phyloP scores from a whole-genome alignment of 92 coral and sea anemone genomes.

The Actinernus sp. region DNA sequence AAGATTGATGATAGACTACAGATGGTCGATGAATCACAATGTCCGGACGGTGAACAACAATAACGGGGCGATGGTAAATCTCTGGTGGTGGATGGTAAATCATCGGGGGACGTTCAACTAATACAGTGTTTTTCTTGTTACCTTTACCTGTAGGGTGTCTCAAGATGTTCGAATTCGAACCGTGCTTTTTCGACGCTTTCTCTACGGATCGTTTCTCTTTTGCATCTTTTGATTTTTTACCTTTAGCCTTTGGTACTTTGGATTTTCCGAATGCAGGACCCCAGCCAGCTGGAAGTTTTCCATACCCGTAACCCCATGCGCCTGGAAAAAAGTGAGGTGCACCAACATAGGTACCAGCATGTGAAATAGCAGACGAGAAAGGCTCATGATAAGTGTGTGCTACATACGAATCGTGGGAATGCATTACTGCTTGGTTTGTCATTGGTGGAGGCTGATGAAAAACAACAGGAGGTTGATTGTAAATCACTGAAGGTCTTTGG shows the following conservation, averaged over 20 bases:
- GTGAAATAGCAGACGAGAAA: conserved; percentile 67
- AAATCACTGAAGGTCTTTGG: conserved; percentile 95
- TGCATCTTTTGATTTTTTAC: neutral
- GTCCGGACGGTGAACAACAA: conserved; percentile 93
- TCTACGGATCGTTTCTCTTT: neutral
- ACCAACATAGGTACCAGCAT: conserved; percentile 84
- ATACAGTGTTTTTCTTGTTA: conserved; percentile 77
- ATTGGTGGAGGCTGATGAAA: conserved; percentile 99
- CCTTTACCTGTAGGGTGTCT: conserved; percentile 29
- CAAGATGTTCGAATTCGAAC: neutral
- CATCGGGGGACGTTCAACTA: conserved; percentile 93
- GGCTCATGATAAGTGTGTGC: conserved; percentile 92
- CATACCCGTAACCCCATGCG: conserved; percentile 63
- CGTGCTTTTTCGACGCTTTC: neutral
- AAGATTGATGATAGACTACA: conserved; percentile 92
- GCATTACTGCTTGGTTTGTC: conserved; percentile 80
- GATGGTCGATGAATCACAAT: conserved; percentile 91
- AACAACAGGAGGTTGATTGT: conserved; percentile 96
- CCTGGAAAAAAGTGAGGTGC: conserved; percentile 92
- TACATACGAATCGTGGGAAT: conserved; percentile 84
- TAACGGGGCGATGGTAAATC: conserved; percentile 91
- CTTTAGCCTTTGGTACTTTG: conserved; percentile 1
- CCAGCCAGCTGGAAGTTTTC: neutral
- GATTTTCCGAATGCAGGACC: conserved; percentile 37
- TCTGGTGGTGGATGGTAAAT: conserved; percentile 99